Conservation (phyloP, 2,888 invertebrate genomes). For the Aphrophora alni region DNA sequence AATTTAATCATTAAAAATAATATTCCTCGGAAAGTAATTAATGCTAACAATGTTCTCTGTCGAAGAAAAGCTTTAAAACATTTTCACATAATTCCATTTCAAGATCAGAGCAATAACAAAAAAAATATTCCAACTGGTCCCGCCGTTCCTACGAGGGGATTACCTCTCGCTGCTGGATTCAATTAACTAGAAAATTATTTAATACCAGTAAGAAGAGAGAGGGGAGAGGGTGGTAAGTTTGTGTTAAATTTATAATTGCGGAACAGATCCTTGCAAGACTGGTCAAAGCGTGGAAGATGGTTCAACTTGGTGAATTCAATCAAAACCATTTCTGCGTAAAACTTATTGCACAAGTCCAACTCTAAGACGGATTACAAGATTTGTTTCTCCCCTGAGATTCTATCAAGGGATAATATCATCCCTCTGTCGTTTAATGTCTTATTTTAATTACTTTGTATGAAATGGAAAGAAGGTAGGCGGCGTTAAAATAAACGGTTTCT, state of each 20-base stretch:
- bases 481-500: too few relatives aligned
- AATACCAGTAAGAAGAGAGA: neutral
- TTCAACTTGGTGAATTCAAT: neutral
- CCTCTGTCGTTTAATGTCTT: too few relatives aligned
- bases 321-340: neutral
- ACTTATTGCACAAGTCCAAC: neutral
- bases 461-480: too few relatives aligned
- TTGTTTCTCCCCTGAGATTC: neutral
- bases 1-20: neutral
- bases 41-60: neutral
- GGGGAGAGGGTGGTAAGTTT: neutral
- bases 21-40: neutral
- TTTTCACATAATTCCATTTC: neutral
- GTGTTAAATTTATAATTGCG: slow-evolving; percentile 9
- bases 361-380: neutral
- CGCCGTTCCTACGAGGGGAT: neutral
- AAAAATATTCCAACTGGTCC: neutral
- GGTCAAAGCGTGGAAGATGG: neutral
- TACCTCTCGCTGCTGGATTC: neutral
- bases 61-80: neutral
- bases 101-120: neutral
- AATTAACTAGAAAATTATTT: neutral
- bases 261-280: neutral
- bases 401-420: neutral
- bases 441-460: too few relatives aligned